phyloP scores from a whole-genome alignment of 2,797 vertebrate genomes.

The Chiroxiphia lanceolata region DNA sequence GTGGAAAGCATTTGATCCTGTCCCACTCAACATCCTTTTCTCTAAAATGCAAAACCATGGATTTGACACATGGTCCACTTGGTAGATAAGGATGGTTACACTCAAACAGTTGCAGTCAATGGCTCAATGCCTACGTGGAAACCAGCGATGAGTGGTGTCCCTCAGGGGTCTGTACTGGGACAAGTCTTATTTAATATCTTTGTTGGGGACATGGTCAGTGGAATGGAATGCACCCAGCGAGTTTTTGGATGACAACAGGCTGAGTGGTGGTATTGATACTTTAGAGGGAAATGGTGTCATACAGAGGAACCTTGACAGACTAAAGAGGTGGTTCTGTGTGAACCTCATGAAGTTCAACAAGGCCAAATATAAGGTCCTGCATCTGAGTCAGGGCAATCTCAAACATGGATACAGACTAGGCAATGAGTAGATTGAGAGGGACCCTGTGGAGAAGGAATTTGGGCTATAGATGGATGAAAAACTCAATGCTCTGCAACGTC shows the following conservation, averaged over 20 bases:
- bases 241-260: neutral
- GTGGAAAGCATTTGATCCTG: neutral
- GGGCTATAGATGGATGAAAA: neutral
- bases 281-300: neutral
- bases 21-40: neutral
- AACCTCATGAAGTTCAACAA: neutral
- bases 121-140: neutral
- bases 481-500: neutral
- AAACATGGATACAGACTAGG: neutral
- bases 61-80: neutral
- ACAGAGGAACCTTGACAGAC: neutral
- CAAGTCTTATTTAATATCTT: neutral
- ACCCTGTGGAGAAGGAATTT: neutral
- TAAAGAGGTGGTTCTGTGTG: neutral
- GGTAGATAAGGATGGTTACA: neutral
- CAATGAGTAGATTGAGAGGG: neutral
- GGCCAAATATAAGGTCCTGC: neutral
- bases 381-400: neutral
- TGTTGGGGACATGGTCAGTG: neutral
- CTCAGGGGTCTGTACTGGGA: neutral
- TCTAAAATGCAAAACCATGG: neutral
- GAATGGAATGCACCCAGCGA: neutral
- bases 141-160: neutral
- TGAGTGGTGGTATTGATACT: neutral
- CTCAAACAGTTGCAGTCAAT: neutral